These are phyloP conservation scores for Lagenorhynchus albirostris DNA, from an alignment of 2,113 vertebrate genomes.

Conservation along the genomic window DNA sequence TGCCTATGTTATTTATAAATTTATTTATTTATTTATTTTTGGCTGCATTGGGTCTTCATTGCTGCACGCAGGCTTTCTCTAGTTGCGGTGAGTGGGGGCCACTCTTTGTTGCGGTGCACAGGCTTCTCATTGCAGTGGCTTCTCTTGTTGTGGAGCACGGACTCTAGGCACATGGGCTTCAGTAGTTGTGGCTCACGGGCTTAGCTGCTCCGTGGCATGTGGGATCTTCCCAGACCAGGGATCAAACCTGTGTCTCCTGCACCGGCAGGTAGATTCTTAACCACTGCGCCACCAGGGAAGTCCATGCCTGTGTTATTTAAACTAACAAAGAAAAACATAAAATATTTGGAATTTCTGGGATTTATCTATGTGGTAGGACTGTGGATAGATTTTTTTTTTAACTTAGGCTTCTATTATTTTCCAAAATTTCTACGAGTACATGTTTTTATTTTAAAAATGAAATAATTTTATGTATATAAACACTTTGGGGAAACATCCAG, in stretches of 20 bases:
- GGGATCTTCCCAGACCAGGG: accelerated
- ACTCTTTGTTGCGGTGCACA: too few species aligned
- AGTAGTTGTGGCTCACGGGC: too few species aligned
- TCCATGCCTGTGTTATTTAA: neutral
- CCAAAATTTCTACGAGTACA: neutral
- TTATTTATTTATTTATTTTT: neutral
- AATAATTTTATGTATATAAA: neutral
- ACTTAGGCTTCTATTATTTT: slow-evolving; percentile 17
- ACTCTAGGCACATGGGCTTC: too few species aligned
- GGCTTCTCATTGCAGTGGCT: too few species aligned
- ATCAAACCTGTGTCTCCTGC: too few species aligned
- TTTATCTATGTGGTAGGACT: neutral
- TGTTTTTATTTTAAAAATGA: neutral
- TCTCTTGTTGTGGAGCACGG: too few species aligned
- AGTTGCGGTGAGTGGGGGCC: too few species aligned
- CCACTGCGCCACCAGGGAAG: too few species aligned
- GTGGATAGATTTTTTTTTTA: neutral
- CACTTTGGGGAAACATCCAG: neutral
- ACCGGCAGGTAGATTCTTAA: too few species aligned
- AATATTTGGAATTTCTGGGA: neutral
- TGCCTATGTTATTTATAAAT: neutral
- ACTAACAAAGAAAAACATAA: neutral
- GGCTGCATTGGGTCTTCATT: too few species aligned
- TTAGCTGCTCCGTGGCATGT: too few species aligned
- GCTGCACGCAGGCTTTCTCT: too few species aligned